These are phyloP conservation scores for Lontra canadensis DNA, from an alignment of 2,113 vertebrate species.

Conservation along the genomic window DNA sequence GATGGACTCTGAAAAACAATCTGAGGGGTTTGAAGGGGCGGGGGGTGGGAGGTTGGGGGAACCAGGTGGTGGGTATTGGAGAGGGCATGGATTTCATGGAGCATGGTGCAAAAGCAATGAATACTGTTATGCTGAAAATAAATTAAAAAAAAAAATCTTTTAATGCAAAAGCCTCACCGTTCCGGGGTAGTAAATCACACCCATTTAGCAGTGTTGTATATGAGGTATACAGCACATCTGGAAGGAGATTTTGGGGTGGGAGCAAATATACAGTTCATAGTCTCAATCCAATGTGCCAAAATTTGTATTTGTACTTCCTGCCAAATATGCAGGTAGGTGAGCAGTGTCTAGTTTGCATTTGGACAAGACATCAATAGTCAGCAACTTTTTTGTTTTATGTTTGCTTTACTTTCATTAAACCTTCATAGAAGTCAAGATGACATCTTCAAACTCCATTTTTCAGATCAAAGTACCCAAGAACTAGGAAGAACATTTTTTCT, in stretches of 20 bases:
- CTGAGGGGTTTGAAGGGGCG: too few relatives aligned
- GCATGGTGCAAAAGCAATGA: too few relatives aligned
- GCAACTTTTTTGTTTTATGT: background rate
- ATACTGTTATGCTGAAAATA: too few relatives aligned
- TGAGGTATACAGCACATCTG: background rate
- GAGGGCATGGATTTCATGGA: too few relatives aligned
- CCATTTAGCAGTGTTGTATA: rapidly evolving
- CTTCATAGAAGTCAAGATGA: background rate
- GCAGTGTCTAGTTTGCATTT: background rate
- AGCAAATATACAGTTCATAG: background rate
- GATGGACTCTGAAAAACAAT: too few relatives aligned
- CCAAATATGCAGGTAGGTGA: background rate
- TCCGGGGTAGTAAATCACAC: background rate
- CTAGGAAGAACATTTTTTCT: background rate
- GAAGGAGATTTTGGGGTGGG: background rate
- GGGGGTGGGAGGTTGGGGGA: too few relatives aligned
- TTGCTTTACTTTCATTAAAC: background rate
- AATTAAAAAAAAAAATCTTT: background rate
- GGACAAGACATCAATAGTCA: background rate
- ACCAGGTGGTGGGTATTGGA: too few relatives aligned
- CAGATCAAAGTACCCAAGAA: background rate
- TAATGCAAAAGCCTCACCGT: background rate
- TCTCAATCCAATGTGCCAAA: background rate
- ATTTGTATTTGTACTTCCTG: background rate
- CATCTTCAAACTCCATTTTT: background rate